Conservation (phyloP, 2,888 invertebrate species). For the Netelia virgata region DNA sequence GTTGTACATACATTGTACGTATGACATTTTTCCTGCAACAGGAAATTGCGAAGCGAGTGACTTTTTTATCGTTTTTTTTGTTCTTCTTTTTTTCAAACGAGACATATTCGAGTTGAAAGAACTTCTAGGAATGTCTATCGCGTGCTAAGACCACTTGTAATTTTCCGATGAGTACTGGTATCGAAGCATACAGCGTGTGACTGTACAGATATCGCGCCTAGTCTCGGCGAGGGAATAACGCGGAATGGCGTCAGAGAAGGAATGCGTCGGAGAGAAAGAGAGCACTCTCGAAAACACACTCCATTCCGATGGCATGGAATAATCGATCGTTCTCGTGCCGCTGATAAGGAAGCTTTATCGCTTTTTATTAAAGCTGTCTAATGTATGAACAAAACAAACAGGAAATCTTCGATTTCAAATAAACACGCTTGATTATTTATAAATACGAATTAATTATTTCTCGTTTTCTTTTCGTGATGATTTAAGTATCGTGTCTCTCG, state of each 20-base stretch:
- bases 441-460: too few species aligned
- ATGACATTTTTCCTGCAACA: not conserved
- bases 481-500: too few species aligned
- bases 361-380: not conserved
- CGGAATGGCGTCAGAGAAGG: conserved; percentile 38
- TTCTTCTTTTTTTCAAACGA: conserved; percentile 2
- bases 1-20: not conserved
- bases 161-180: conserved; percentile 21
- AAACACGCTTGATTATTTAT: too few species aligned
- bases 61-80: conserved; percentile 18
- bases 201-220: not conserved
- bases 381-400: not conserved
- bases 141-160: conserved; percentile 43
- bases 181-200: not conserved
- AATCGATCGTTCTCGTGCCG: conserved; percentile 35
- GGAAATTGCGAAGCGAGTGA: conserved; percentile 8
- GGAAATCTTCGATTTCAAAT: too few species aligned
- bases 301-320: conserved; percentile 21
- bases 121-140: conserved; percentile 57
- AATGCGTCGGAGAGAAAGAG: conserved; percentile 1
- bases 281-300: conserved; percentile 47
- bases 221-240: not conserved
- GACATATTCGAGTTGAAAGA: conserved; percentile 56
- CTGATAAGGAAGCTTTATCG: not conserved
- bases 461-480: too few species aligned